These are phyloP conservation scores for Enchytraeus crypticus DNA, from an alignment of 2,888 invertebrate genomes.

Conservation along the genomic window DNA sequence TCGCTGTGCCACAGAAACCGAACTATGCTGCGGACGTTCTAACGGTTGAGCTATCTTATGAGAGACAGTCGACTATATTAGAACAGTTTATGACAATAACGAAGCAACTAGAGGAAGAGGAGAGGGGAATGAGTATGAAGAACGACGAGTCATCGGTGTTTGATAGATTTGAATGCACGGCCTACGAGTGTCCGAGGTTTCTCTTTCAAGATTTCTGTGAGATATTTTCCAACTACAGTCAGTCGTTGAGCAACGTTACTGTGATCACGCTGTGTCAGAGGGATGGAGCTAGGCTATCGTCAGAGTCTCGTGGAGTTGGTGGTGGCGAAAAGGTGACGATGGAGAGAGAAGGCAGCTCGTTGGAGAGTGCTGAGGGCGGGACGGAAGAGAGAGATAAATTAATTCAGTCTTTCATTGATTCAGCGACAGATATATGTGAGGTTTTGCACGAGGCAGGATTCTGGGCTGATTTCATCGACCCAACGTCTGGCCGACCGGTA, in stretches of 20 bases:
- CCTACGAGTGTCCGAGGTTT: conserved; percentile 5
- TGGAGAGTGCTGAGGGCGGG: not conserved
- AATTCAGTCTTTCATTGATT: conserved; percentile 59
- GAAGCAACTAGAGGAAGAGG: not conserved
- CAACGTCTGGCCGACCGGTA: conserved; percentile 68
- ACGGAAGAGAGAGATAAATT: not conserved
- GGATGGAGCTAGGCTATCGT: not conserved
- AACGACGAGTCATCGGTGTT: not conserved
- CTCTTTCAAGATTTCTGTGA: conserved; percentile 1
- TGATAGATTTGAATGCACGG: not conserved
- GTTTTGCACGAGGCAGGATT: conserved; percentile 64
- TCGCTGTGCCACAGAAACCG: not conserved
- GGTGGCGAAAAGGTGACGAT: not conserved
- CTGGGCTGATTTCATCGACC: conserved; percentile 86
- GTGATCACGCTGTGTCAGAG: not conserved
- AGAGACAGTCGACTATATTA: conserved; percentile 8
- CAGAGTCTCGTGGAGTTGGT: not conserved
- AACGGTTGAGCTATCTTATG: conserved; percentile 6
- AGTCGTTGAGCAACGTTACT: not conserved
- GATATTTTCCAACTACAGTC: not conserved
- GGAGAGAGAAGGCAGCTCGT: not conserved
- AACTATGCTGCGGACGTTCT: conserved; percentile 4
- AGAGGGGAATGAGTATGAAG: too few relatives aligned
- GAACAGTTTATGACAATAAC: conserved; percentile 11
- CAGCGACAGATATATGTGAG: conserved; percentile 67